Evolutionary conservation across 1,140 invertebrate species (phyloP).

Genomic region (Stegodyphus dumicola): DNA sequence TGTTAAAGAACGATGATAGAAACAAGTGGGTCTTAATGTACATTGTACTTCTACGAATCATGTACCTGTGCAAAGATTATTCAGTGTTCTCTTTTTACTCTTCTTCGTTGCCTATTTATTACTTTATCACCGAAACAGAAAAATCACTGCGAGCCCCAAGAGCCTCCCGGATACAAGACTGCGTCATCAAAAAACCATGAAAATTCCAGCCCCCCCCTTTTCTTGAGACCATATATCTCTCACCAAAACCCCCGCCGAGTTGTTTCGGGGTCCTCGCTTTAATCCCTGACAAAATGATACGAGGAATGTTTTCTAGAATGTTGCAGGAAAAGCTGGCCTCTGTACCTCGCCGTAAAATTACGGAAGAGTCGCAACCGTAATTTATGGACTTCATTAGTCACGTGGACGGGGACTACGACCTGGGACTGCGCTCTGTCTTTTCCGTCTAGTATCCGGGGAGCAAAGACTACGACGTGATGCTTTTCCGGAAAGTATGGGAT

Average conservation of each 20-base stretch:
- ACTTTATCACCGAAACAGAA: conserved; percentile 22
- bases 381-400: conserved; percentile 32
- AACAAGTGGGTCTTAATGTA: too few relatives aligned
- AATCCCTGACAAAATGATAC: conserved; percentile 11
- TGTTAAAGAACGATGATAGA: too few relatives aligned
- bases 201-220: neutral
- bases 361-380: neutral
- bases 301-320: neutral
- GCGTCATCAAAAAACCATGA: conserved; percentile 35
- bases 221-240: conserved; percentile 21
- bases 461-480: too few relatives aligned
- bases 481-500: too few relatives aligned
- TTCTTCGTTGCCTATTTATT: conserved; percentile 6
- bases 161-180: conserved; percentile 13
- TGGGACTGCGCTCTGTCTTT: neutral
- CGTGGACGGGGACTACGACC: neutral
- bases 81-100: too few relatives aligned
- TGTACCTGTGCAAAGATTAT: too few relatives aligned
- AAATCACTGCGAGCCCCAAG: conserved; percentile 13
- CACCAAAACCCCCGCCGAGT: conserved; percentile 14
- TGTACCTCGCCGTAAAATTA: conserved; percentile 5
- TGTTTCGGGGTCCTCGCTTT: neutral
- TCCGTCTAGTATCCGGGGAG: too few relatives aligned
- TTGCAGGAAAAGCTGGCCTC: neutral
- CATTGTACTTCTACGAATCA: too few relatives aligned